These are phyloP conservation scores for Ochropleura plecta DNA, from an alignment of 2,888 invertebrate species.

Conservation along the genomic window DNA sequence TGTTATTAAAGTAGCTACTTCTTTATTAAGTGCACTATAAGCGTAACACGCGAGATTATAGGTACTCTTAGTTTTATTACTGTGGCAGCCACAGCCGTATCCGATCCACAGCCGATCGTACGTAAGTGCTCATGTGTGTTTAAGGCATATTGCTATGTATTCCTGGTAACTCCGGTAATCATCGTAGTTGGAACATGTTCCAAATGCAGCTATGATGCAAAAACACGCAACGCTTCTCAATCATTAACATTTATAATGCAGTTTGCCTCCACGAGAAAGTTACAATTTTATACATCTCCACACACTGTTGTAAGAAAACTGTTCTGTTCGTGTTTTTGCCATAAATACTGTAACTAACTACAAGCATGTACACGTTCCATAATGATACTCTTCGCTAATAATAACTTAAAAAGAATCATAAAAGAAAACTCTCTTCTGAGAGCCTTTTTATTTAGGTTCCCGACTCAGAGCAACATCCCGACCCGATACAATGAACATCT, in stretches of 20 bases:
- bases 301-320: conserved; percentile 4
- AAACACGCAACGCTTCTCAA: conserved; percentile 25
- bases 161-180: conserved; percentile 13
- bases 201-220: conserved; percentile 30
- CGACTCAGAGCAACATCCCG: conserved; percentile 25
- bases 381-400: conserved; percentile 3
- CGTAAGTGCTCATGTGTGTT: conserved; percentile 12
- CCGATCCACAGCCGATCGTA: no score
- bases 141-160: conserved; percentile 21
- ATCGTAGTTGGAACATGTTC: conserved; percentile 26
- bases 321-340: conserved; percentile 11
- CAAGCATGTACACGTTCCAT: conserved; percentile 3
- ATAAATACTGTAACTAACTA: conserved; percentile 12
- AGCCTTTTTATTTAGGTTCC: conserved; percentile 36
- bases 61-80: background rate
- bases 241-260: conserved; percentile 35
- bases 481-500: conserved; percentile 38
- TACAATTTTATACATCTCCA: background rate
- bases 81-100: background rate
- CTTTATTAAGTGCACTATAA: background rate
- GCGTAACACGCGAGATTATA: background rate
- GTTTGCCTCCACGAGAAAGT: conserved; percentile 15
- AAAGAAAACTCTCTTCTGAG: conserved; percentile 37
- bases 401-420: conserved; percentile 33
- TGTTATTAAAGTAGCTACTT: background rate